phyloP scores from a whole-genome alignment of 2,797 vertebrate genomes.

The Arnoldichthys spilopterus region DNA sequence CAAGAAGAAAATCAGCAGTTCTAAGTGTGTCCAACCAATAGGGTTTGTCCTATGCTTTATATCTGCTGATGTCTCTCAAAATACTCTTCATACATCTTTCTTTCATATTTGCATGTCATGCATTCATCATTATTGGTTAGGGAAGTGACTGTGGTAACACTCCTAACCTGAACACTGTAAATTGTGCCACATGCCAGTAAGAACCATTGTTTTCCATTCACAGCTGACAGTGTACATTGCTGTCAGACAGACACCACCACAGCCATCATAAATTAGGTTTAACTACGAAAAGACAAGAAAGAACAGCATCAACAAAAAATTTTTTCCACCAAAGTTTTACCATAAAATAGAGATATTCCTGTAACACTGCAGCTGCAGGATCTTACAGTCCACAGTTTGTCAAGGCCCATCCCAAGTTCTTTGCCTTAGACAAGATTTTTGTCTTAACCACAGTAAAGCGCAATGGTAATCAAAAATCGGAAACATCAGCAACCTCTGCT shows the following conservation, averaged over 20 bases:
- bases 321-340: not conserved
- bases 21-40: not conserved
- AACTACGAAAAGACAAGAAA: not conserved
- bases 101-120: conserved; percentile 10
- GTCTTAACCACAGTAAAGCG: not conserved
- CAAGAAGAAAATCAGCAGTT: not conserved
- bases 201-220: not conserved
- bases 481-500: not conserved
- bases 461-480: not conserved
- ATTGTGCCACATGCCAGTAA: not conserved
- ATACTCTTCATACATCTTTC: not conserved
- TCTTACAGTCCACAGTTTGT: not conserved
- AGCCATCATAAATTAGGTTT: not conserved
- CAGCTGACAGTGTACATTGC: not conserved
- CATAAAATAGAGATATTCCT: not conserved
- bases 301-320: not conserved
- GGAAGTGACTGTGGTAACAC: conserved; percentile 4
- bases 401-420: not conserved
- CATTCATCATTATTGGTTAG: conserved; percentile 2
- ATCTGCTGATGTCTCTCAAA: not conserved
- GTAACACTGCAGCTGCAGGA: not conserved
- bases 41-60: not conserved
- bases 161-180: not conserved
- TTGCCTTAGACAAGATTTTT: not conserved
- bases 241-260: not conserved